Evolutionary conservation across 2,888 invertebrate species (phyloP), one percentile per base, ranked within the genome.

Genomic region (Perdita meconis): DNA sequence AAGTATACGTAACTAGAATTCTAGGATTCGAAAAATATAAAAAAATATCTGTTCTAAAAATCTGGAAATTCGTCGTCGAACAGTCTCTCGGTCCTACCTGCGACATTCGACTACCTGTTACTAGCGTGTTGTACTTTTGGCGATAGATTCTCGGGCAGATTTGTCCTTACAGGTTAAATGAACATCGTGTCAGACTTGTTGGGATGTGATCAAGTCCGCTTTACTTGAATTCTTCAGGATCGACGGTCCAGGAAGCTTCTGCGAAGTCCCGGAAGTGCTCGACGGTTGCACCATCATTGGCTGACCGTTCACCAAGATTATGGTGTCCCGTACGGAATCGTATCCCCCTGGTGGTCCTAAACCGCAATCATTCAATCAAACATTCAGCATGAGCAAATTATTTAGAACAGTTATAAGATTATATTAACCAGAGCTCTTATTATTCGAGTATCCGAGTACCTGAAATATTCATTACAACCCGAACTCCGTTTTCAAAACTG

Each of bases 311-410:
- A 93, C 93, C 71, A 94, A 85, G 47, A 94, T 93, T 64, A 93
- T 92, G 2, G 93, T 93, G 80, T 93, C 93, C 26, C 92, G 89
- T 1, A 93, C 93, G n/a, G 92, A 92, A 69, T 93, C 93, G 74
- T 93, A 93, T 53, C 92, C 92, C 80, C 91, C 90, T 81, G 92
- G 83, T 40, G 79, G 80, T 3, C 88, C 90, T 90, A 55, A 38
- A n/a, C n/a, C n/a, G n/a, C n/a, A n/a, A n/a, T n/a, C n/a, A n/a
- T n/a, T n/a, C n/a, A n/a, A n/a, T n/a, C n/a, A n/a, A n/a, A n/a
- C n/a, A n/a, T n/a, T n/a, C n/a, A n/a, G n/a, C n/a, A n/a, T n/a
- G n/a, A n/a, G n/a, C n/a, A n/a, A n/a, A n/a, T n/a, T n/a, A n/a
- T n/a, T n/a, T n/a, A n/a, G n/a, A n/a, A n/a, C n/a, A n/a, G n/a